phyloP scores from a whole-genome alignment of 2,797 vertebrate species.

The Acridotheres tristis region DNA sequence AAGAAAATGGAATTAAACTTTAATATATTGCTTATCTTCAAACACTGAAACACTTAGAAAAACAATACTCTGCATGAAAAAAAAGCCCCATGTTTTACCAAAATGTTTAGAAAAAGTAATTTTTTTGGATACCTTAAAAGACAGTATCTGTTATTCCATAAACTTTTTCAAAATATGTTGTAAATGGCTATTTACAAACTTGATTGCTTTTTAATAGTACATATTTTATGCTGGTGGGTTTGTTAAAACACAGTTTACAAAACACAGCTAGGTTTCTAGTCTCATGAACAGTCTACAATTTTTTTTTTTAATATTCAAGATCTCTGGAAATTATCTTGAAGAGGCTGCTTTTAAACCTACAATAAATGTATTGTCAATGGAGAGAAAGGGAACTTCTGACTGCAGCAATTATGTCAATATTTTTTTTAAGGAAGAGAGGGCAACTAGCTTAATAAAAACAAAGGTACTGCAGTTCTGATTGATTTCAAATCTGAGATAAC shows the following conservation, averaged over 20 bases:
- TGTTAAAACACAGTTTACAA: constrained; percentile 6
- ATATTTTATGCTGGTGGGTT: not conserved
- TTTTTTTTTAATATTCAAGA: not conserved
- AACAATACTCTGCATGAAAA: constrained; percentile 61
- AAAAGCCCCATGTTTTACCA: constrained; percentile 17
- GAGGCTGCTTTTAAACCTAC: not conserved
- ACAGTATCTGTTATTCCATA: not conserved
- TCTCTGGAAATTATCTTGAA: not conserved
- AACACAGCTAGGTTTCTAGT: not conserved
- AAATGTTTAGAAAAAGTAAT: constrained; percentile 61
- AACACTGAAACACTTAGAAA: constrained; percentile 47
- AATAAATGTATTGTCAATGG: not conserved
- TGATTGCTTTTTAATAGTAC: constrained; percentile 40
- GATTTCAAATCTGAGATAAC: not conserved
- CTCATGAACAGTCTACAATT: not conserved
- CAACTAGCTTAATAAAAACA: not conserved
- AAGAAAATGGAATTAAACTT: constrained; percentile 73
- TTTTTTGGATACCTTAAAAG: constrained; percentile 2
- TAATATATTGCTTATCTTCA: constrained; percentile 71
- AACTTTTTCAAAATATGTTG: not conserved
- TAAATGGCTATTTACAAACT: not conserved
- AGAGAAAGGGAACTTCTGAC: not conserved
- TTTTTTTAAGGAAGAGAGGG: not conserved
- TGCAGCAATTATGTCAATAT: not conserved
- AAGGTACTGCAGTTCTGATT: not conserved